Evolutionary conservation across 2,888 invertebrate species (phyloP).

Genomic region (Eupithecia subfuscata): DNA sequence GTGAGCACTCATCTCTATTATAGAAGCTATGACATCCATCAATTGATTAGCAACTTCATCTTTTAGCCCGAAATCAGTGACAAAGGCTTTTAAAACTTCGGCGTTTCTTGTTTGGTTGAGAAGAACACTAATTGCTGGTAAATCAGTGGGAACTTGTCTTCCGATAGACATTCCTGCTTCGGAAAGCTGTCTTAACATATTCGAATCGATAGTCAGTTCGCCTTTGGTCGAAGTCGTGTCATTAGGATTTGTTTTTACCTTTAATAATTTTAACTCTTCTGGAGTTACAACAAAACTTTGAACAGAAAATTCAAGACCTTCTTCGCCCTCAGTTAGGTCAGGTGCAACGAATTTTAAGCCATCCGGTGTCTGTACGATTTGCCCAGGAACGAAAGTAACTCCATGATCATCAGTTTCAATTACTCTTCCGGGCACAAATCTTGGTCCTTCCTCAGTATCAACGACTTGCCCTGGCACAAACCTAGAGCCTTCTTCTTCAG

Average conservation of each 20-base stretch:
- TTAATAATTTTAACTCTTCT: slow-evolving; percentile 77
- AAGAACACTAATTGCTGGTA: slow-evolving; percentile 85
- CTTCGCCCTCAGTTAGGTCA: slow-evolving; percentile 86
- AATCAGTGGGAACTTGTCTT: slow-evolving; percentile 84
- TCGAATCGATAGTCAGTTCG: slow-evolving; percentile 86
- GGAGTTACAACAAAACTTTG: slow-evolving; percentile 86
- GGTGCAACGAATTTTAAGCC: slow-evolving; percentile 89
- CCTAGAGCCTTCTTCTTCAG: slow-evolving; percentile 84
- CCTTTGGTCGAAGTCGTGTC: slow-evolving; percentile 82
- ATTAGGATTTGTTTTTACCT: slow-evolving; percentile 80
- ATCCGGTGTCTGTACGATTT: slow-evolving; percentile 89
- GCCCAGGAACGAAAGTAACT: slow-evolving; percentile 90
- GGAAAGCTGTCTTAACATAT: slow-evolving; percentile 86
- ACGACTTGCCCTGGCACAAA: slow-evolving; percentile 88
- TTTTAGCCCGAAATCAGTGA: slow-evolving; percentile 78
- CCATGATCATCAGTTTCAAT: slow-evolving; percentile 88
- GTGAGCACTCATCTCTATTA: slow-evolving; percentile 81
- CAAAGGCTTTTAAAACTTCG: slow-evolving; percentile 79
- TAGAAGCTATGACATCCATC: slow-evolving; percentile 79
- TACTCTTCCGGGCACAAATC: slow-evolving; percentile 89
- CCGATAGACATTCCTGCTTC: slow-evolving; percentile 88
- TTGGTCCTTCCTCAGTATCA: slow-evolving; percentile 88
- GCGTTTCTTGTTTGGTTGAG: slow-evolving; percentile 78
- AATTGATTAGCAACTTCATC: slow-evolving; percentile 81
- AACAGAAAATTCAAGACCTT: slow-evolving; percentile 87